Percentiles rank a stretch among this genome's conserved stretches.
phyloP scores from a whole-genome alignment of 2,113 vertebrate species.

The Oxyura jamaicensis region DNA sequence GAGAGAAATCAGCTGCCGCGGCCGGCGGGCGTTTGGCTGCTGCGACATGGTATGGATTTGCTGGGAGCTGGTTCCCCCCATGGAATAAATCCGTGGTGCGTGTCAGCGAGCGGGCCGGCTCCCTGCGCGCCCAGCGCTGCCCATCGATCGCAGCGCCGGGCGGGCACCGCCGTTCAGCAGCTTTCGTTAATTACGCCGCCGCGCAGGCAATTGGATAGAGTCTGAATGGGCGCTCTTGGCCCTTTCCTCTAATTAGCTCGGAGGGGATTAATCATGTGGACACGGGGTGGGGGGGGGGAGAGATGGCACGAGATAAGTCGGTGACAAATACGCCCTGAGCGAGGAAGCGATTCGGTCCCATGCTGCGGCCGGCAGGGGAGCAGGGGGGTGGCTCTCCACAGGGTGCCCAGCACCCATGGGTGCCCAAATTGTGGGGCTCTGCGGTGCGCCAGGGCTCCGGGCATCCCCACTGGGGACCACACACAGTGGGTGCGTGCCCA shows the following conservation, averaged over 20 bases:
- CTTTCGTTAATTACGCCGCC: not conserved
- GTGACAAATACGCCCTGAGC: not conserved
- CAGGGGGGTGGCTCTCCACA: rapidly evolving
- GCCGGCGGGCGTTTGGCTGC: not conserved
- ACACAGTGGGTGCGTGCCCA: too few relatives aligned
- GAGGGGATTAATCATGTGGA: not conserved
- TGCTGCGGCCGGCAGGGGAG: rapidly evolving
- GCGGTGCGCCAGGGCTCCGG: too few relatives aligned
- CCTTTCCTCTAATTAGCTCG: slow-evolving; percentile 23
- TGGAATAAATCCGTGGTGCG: not conserved
- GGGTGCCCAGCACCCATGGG: not conserved
- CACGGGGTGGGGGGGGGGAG: not conserved
- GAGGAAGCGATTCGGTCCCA: rapidly evolving
- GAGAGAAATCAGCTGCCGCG: not conserved
- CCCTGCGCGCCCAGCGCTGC: not conserved
- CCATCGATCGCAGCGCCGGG: not conserved
- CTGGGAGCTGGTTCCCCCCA: not conserved
- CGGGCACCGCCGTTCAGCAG: not conserved
- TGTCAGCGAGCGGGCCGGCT: not conserved
- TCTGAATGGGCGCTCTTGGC: not conserved
- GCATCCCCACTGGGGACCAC: too few relatives aligned
- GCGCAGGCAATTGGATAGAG: not conserved
- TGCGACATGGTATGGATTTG: not conserved
- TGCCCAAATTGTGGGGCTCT: not conserved
- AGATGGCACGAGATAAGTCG: not conserved